Percentiles rank a stretch among this genome's conserved stretches.
Conservation (phyloP, 2,113 vertebrate genomes). For the Rhinoderma darwinii region DNA sequence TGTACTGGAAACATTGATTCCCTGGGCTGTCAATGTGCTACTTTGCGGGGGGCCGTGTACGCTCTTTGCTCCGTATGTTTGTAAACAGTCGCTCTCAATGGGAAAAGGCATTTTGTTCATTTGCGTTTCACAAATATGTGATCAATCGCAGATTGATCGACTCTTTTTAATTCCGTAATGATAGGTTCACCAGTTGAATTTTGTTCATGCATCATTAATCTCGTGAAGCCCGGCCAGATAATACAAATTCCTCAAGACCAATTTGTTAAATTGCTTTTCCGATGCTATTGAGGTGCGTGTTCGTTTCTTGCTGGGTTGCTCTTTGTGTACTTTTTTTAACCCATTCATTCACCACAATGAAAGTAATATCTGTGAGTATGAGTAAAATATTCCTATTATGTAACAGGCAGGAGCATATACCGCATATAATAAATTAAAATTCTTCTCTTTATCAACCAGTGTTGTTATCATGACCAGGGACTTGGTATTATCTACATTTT, state of each 20-base stretch:
- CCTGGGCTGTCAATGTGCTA: slow-evolving; percentile 28
- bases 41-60: background rate
- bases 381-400: background rate
- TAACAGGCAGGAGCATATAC: background rate
- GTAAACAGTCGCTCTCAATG: slow-evolving; percentile 33
- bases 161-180: slow-evolving; percentile 15
- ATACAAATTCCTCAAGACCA: slow-evolving; percentile 48
- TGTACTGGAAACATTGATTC: slow-evolving; percentile 50
- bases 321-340: background rate
- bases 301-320: background rate
- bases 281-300: background rate
- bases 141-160: slow-evolving; percentile 43
- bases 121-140: background rate
- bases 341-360: background rate
- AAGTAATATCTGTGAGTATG: background rate
- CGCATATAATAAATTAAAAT: background rate
- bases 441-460: background rate
- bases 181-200: slow-evolving; percentile 18
- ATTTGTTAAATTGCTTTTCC: slow-evolving; percentile 40
- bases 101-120: background rate
- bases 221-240: background rate
- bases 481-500: background rate
- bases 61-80: slow-evolving; percentile 9
- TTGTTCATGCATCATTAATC: slow-evolving; percentile 38
- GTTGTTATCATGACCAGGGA: no score